Percentiles rank a stretch among this genome's conserved stretches.
These are phyloP conservation scores for Clunio marinus DNA, from an alignment of 2,888 invertebrate species.

Conservation along the genomic window DNA sequence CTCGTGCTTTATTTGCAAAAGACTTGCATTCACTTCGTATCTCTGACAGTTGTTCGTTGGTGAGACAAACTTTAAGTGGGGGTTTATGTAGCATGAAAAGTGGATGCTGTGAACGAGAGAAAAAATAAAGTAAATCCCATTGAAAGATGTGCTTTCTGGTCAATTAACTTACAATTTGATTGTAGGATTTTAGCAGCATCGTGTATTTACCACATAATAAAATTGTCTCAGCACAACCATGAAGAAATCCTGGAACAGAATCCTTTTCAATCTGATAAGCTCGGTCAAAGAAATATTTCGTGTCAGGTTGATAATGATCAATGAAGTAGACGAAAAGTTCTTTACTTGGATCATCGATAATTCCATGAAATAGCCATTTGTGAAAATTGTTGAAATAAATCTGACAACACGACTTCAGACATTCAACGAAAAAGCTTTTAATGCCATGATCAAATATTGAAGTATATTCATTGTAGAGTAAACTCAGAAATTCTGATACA, in stretches of 20 bases:
- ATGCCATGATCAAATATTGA: constrained; percentile 45
- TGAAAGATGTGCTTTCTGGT: background rate
- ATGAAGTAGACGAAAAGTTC: constrained; percentile 71
- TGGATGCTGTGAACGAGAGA: constrained; percentile 44
- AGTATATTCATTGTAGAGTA: constrained; percentile 48
- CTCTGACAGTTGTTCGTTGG: constrained; percentile 45
- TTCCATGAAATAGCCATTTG: constrained; percentile 82
- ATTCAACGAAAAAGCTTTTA: constrained; percentile 46
- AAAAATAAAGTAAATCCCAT: background rate
- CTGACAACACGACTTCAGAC: constrained; percentile 47
- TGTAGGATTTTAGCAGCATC: constrained; percentile 64
- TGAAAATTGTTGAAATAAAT: constrained; percentile 56
- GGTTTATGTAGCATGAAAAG: constrained; percentile 47
- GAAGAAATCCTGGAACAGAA: constrained; percentile 63
- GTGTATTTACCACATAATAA: constrained; percentile 72
- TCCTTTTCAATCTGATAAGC: constrained; percentile 47
- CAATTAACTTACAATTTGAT: constrained; percentile 58
- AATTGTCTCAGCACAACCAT: constrained; percentile 60
- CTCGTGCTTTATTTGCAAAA: constrained; percentile 43
- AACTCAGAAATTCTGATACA: constrained; percentile 47
- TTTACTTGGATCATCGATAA: constrained; percentile 70
- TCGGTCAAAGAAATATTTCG: constrained; percentile 49
- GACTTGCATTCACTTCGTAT: constrained; percentile 42
- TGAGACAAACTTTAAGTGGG: constrained; percentile 47
- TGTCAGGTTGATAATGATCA: constrained; percentile 45